Evolutionary conservation across 2,113 vertebrate genomes (phyloP).

Genomic region (Chitala chitala): DNA sequence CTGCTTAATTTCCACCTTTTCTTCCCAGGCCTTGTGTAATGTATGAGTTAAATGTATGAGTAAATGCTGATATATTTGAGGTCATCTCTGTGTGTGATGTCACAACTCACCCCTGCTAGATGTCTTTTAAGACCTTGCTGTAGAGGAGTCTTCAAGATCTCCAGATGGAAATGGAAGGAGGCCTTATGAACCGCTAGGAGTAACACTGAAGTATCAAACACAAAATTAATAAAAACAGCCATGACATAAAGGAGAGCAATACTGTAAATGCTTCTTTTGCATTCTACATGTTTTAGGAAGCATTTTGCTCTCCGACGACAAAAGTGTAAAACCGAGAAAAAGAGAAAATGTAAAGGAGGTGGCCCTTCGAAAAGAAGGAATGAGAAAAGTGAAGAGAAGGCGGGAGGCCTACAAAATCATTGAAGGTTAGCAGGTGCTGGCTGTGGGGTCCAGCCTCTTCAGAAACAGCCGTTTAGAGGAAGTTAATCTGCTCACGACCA

Average conservation of each 20-base stretch:
- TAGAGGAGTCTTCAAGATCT: too few relatives aligned
- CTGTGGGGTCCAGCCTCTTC: background rate
- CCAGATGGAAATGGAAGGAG: too few relatives aligned
- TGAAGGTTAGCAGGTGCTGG: background rate
- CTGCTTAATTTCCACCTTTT: slow-evolving; percentile 23
- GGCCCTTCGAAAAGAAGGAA: background rate
- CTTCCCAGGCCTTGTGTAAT: slow-evolving; percentile 1
- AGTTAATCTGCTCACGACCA: background rate
- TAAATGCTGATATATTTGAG: background rate
- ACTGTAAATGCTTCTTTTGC: too few relatives aligned
- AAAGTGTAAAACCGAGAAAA: too few relatives aligned
- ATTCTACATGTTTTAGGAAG: too few relatives aligned
- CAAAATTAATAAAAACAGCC: too few relatives aligned
- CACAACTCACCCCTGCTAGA: background rate
- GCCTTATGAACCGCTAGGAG: too few relatives aligned
- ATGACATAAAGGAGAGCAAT: too few relatives aligned
- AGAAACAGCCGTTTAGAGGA: background rate
- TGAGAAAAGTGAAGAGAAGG: background rate
- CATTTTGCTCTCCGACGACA: too few relatives aligned
- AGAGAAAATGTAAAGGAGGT: too few relatives aligned
- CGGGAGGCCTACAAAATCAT: background rate
- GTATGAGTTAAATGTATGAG: background rate
- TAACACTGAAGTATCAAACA: too few relatives aligned
- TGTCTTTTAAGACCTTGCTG: background rate
- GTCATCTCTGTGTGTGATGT: too few relatives aligned